A percentile compares a stretch with the other conserved stretches of the same genome.
Conservation (phyloP, 2,113 vertebrate species). For the Stigmatopora argus region DNA sequence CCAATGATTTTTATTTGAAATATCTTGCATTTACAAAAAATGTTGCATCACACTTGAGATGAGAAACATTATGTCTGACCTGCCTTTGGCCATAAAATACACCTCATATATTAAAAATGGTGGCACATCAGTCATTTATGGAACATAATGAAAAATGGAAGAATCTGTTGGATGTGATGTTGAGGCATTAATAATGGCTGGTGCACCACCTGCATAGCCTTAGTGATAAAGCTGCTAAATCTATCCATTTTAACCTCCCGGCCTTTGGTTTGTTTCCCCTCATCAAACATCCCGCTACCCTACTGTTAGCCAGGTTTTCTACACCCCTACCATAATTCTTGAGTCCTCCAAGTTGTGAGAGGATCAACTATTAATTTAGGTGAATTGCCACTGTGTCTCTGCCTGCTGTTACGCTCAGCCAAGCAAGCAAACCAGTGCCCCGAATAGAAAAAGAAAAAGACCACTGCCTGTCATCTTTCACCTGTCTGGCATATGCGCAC, state of each 20-base stretch:
- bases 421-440: constrained; percentile 20
- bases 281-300: constrained; percentile 56
- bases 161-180: constrained; percentile 46
- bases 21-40: background rate
- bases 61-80: background rate
- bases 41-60: background rate
- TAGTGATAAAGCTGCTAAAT: constrained; percentile 55
- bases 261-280: constrained; percentile 55
- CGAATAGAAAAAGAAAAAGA: constrained; percentile 38
- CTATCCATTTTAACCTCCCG: constrained; percentile 60
- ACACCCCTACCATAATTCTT: constrained; percentile 51
- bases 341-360: constrained; percentile 29
- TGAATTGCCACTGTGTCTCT: constrained; percentile 51
- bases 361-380: constrained; percentile 63
- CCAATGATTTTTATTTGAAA: background rate
- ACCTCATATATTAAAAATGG: background rate
- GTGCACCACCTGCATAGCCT: constrained; percentile 37
- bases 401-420: constrained; percentile 49
- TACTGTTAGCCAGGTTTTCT: constrained; percentile 49
- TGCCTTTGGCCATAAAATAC: background rate
- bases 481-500: constrained; percentile 47
- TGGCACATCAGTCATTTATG: background rate
- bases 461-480: constrained; percentile 60
- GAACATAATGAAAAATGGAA: constrained; percentile 30
- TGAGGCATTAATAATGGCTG: constrained; percentile 35